A percentile compares a stretch with the other conserved stretches of the same genome.
phyloP scores from a whole-genome alignment of 2,113 vertebrate genomes.

The Edolisoma coerulescens region DNA sequence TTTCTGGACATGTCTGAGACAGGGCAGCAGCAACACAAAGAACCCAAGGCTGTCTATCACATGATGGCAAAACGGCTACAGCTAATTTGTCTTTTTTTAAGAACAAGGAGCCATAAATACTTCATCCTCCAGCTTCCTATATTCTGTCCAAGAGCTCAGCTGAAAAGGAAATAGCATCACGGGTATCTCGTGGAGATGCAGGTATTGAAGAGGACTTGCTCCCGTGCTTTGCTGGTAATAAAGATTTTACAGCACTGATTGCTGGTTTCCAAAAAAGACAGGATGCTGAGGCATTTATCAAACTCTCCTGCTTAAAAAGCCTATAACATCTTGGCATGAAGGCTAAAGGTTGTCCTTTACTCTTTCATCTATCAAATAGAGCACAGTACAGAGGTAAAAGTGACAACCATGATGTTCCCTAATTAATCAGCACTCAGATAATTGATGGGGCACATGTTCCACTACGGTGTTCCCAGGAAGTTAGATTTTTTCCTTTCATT shows the following conservation, averaged over 20 bases:
- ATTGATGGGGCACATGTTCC: background rate
- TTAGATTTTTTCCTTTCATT: background rate
- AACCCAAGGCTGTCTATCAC: background rate
- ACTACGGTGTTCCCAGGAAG: rapidly evolving
- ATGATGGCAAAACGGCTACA: background rate
- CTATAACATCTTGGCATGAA: background rate
- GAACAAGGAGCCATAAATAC: background rate
- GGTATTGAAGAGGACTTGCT: background rate
- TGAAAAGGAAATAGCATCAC: background rate
- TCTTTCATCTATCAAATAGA: background rate
- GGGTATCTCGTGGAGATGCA: background rate
- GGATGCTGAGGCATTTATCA: background rate
- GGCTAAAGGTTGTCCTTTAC: background rate
- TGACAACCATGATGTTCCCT: background rate
- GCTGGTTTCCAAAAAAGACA: background rate
- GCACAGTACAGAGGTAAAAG: background rate
- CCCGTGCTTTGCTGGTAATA: background rate
- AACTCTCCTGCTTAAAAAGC: background rate
- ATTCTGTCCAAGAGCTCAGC: background rate
- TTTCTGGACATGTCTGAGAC: rapidly evolving
- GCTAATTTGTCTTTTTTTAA: background rate
- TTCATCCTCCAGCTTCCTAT: background rate
- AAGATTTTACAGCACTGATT: background rate
- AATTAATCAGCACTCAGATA: background rate
- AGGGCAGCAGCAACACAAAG: background rate